phyloP scores from a whole-genome alignment of 2,888 invertebrate genomes.

The Margaritifera margaritifera region DNA sequence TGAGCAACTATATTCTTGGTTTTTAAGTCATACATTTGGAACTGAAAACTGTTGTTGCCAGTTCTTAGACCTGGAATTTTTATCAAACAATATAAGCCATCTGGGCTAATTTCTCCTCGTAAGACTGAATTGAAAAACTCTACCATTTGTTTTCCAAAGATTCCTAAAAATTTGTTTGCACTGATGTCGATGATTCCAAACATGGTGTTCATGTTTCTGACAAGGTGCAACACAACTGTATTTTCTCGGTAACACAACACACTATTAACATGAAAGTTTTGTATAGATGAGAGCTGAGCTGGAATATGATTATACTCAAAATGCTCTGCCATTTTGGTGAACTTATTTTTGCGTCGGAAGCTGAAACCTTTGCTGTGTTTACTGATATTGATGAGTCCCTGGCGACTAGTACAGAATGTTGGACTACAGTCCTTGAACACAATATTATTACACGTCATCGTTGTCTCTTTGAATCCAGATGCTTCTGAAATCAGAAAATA shows the following conservation, averaged over 20 bases:
- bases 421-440: conserved; percentile 72
- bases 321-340: conserved; percentile 73
- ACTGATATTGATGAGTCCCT: conserved; percentile 71
- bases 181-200: conserved; percentile 70
- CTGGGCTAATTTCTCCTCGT: conserved; percentile 69
- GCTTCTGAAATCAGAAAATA: conserved; percentile 60
- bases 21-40: conserved; percentile 67
- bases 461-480: conserved; percentile 68
- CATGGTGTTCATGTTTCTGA: conserved; percentile 69
- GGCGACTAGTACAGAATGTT: conserved; percentile 71
- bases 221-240: conserved; percentile 68
- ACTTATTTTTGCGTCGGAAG: conserved; percentile 69
- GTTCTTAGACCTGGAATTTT: conserved; percentile 60
- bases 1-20: conserved; percentile 60
- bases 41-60: conserved; percentile 52
- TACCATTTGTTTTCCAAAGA: conserved; percentile 69
- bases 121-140: conserved; percentile 69
- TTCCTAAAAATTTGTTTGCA: conserved; percentile 70
- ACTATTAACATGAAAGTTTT: conserved; percentile 71
- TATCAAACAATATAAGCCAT: conserved; percentile 67
- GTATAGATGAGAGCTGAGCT: conserved; percentile 72
- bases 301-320: conserved; percentile 73
- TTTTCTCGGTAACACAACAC: conserved; percentile 69
- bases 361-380: conserved; percentile 69
- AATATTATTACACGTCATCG: conserved; percentile 66